These are phyloP conservation scores for Tuta absoluta DNA, from an alignment of 2,888 invertebrate genomes.

Conservation along the genomic window DNA sequence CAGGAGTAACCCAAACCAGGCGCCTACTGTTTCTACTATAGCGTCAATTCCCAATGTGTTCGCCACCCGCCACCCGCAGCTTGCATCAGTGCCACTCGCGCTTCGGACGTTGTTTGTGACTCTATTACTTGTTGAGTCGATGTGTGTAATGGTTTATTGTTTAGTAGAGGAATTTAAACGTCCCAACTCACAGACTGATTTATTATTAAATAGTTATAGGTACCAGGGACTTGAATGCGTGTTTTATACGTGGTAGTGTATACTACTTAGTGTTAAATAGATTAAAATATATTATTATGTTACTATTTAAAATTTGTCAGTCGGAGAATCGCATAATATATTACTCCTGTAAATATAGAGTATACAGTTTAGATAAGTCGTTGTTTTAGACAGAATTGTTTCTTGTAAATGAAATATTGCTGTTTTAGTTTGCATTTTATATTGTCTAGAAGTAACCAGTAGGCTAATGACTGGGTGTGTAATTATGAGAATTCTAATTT, in stretches of 20 bases:
- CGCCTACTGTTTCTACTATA: constrained; percentile 45
- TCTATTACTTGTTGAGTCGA: constrained; percentile 63
- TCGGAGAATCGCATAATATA: constrained; percentile 78
- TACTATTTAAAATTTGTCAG: constrained; percentile 75
- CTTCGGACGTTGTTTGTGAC: constrained; percentile 37
- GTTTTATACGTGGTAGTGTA: constrained; percentile 80
- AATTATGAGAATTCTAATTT: constrained; percentile 69
- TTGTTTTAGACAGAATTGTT: constrained; percentile 77
- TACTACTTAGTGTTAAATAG: constrained; percentile 75
- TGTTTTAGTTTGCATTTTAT: constrained; percentile 81
- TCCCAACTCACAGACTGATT: constrained; percentile 81
- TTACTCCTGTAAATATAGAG: constrained; percentile 78
- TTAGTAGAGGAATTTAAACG: constrained; percentile 80
- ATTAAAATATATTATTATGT: constrained; percentile 75
- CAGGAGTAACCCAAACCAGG: background rate
- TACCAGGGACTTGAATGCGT: constrained; percentile 78
- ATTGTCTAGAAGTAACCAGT: constrained; percentile 70
- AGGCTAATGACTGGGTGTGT: constrained; percentile 66
- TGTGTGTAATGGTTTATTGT: constrained; percentile 74
- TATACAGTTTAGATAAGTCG: constrained; percentile 59
- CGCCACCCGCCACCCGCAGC: background rate
- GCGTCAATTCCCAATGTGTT: constrained; percentile 29
- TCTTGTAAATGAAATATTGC: constrained; percentile 78
- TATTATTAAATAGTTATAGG: constrained; percentile 74
- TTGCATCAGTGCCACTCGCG: constrained; percentile 1